phyloP scores from a whole-genome alignment of 2,113 vertebrate genomes.

The Bolborhynchus lineola region DNA sequence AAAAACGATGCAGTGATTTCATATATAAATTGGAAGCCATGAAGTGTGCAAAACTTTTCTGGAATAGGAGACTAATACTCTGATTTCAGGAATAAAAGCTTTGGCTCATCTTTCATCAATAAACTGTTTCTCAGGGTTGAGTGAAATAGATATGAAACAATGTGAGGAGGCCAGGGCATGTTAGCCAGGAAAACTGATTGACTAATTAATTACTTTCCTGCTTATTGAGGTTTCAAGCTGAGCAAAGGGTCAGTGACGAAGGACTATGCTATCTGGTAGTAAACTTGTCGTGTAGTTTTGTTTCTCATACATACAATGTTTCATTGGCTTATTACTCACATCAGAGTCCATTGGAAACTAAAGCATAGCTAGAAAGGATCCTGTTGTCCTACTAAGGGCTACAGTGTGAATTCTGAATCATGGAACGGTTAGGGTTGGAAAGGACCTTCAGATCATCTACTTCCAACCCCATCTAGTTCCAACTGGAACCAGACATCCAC shows the following conservation, averaged over 20 bases:
- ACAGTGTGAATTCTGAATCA: neutral
- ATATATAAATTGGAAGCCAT: neutral
- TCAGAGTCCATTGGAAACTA: neutral
- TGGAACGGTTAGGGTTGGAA: neutral
- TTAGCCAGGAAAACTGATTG: conserved; percentile 44
- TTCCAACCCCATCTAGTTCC: neutral
- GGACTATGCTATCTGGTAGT: neutral
- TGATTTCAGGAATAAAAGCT: neutral
- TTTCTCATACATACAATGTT: neutral
- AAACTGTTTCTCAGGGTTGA: neutral
- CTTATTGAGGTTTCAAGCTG: conserved; percentile 18
- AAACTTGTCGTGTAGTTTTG: neutral
- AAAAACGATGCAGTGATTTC: conserved; percentile 30
- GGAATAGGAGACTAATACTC: neutral
- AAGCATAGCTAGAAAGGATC: neutral
- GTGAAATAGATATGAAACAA: neutral
- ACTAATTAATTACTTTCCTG: conserved; percentile 46
- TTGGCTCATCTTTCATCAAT: neutral
- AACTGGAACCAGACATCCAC: neutral
- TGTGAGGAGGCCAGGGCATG: neutral
- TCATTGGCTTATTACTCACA: neutral
- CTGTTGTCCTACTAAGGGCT: neutral
- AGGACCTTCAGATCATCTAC: neutral
- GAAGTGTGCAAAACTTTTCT: neutral
- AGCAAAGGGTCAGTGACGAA: conserved; percentile 12